These are phyloP conservation scores for Montipora cactus DNA, from an alignment of 64 coral and sea anemone genomes.

Conservation along the genomic window DNA sequence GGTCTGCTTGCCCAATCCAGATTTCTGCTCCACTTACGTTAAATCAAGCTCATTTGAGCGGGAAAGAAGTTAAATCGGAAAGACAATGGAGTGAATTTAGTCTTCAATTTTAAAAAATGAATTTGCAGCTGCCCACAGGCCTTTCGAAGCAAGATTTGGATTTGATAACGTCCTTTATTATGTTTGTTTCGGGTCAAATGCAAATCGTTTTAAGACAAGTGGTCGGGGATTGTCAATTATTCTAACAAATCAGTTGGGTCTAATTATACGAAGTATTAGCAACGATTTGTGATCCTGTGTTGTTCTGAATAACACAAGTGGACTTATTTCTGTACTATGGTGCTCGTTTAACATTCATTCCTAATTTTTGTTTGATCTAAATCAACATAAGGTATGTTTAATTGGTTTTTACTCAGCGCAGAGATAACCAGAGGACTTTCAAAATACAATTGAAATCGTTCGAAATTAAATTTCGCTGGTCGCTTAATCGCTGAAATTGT, in stretches of 20 bases:
- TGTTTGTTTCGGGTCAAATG: slow-evolving; percentile 75
- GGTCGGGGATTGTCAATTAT: slow-evolving; percentile 23
- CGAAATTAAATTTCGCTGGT: background rate
- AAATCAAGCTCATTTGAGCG: background rate
- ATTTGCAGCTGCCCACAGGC: slow-evolving; percentile 64
- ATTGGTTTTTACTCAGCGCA: background rate
- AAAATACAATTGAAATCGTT: background rate
- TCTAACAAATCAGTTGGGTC: slow-evolving; percentile 36
- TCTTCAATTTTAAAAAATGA: slow-evolving; percentile 36
- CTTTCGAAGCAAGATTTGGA: slow-evolving; percentile 23
- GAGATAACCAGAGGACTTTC: background rate
- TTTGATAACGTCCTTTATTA: slow-evolving; percentile 61
- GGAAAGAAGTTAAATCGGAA: background rate
- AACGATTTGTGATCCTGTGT: background rate
- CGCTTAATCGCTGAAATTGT: slow-evolving; percentile 12
- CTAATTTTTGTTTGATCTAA: background rate
- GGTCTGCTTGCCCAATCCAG: background rate
- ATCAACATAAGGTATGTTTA: background rate
- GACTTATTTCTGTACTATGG: background rate
- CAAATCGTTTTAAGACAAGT: slow-evolving; percentile 45
- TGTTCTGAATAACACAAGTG: background rate
- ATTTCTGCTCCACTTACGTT: background rate
- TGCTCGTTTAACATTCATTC: background rate
- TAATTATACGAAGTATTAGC: slow-evolving; percentile 1
- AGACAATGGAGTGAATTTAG: background rate